A percentile compares a stretch with the other conserved stretches of the same genome.
phyloP scores from a whole-genome alignment of 2,113 vertebrate genomes.

The Upupa epops region DNA sequence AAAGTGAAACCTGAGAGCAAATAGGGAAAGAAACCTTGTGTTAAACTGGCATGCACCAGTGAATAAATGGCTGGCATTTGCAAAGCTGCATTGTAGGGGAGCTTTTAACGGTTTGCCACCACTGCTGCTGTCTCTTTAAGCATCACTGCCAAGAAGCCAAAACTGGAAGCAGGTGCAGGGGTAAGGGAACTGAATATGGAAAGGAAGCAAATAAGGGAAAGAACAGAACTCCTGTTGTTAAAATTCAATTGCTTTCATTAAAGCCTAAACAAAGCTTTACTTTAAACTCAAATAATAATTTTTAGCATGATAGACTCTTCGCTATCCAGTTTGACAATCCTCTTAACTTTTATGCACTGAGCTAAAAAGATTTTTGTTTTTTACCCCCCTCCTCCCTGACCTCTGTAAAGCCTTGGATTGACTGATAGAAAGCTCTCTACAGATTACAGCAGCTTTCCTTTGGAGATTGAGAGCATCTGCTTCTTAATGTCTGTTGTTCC shows the following conservation, averaged over 20 bases:
- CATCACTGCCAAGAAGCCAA: constrained; percentile 78
- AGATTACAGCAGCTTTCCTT: constrained; percentile 71
- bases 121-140: constrained; percentile 81
- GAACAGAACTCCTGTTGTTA: constrained; percentile 80
- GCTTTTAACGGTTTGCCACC: constrained; percentile 77
- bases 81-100: constrained; percentile 78
- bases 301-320: constrained; percentile 59
- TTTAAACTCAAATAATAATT: constrained; percentile 71
- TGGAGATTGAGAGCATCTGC: constrained; percentile 73
- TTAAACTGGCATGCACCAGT: constrained; percentile 74
- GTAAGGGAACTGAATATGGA: constrained; percentile 69
- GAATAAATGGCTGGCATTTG: constrained; percentile 79
- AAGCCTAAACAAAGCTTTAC: constrained; percentile 75
- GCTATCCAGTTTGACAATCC: constrained; percentile 68
- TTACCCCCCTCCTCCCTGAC: too few relatives aligned
- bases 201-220: constrained; percentile 18
- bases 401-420: constrained; percentile 57
- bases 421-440: constrained; percentile 68
- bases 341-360: constrained; percentile 60
- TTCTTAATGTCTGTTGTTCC: constrained; percentile 59
- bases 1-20: constrained; percentile 55
- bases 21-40: constrained; percentile 41
- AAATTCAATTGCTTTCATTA: constrained; percentile 73
- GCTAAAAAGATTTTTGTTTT: constrained; percentile 54
- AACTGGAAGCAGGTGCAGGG: constrained; percentile 82